Conservation (phyloP, 2,888 invertebrate genomes). For the Nebria brevicollis region DNA sequence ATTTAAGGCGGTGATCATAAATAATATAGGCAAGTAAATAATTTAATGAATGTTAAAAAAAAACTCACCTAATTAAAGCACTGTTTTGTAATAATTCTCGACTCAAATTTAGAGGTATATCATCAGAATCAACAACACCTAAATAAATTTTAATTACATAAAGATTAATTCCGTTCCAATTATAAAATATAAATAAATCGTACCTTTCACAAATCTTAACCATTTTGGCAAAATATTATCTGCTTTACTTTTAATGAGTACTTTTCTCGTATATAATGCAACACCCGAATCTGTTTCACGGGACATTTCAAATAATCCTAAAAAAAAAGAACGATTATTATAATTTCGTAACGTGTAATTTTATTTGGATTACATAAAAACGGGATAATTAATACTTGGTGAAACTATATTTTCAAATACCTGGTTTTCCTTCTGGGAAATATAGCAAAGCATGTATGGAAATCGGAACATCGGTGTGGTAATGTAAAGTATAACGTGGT, state of each 20-base stretch:
- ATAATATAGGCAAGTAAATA: no score
- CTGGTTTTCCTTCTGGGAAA: conserved; percentile 91
- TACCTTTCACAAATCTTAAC: conserved; percentile 93
- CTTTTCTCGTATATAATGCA: conserved; percentile 90
- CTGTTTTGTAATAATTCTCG: conserved; percentile 96
- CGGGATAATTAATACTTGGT: neutral
- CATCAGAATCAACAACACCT: conserved; percentile 98
- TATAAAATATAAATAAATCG: conserved; percentile 27
- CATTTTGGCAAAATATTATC: conserved; percentile 93
- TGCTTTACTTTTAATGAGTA: conserved; percentile 91
- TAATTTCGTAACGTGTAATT: no score
- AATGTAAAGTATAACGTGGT: conserved; percentile 91
- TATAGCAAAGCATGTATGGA: conserved; percentile 92
- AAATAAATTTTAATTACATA: conserved; percentile 24
- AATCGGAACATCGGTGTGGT: conserved; percentile 91
- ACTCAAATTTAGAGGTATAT: conserved; percentile 96
- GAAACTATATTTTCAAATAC: conserved; percentile 5
- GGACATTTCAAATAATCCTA: conserved; percentile 88
- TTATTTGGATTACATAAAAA: no score
- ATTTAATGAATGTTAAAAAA: neutral
- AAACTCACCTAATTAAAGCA: conserved; percentile 79
- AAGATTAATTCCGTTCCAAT: neutral
- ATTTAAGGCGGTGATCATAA: no score
- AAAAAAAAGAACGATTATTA: conserved; percentile 39
- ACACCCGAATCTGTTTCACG: conserved; percentile 87